Percentiles rank a stretch among this genome's conserved stretches.
These are phyloP conservation scores for Phalloptychus januarius DNA, from an alignment of 2,797 vertebrate genomes.

Conservation along the genomic window DNA sequence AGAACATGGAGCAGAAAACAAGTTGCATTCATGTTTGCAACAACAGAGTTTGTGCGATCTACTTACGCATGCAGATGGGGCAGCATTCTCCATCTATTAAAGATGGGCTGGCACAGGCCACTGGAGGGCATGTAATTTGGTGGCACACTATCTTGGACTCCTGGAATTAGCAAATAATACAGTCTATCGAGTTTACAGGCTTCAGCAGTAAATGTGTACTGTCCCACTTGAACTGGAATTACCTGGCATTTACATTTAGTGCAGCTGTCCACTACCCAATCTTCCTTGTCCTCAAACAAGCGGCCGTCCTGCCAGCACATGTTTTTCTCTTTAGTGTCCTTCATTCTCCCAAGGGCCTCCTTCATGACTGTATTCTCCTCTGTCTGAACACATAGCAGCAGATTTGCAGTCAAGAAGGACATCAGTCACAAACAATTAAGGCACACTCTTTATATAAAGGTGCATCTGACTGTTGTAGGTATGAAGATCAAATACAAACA, in stretches of 20 bases:
- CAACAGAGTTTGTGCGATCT: constrained; percentile 32
- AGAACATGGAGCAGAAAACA: constrained; percentile 3
- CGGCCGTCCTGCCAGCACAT: constrained; percentile 98
- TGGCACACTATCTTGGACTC: constrained; percentile 95
- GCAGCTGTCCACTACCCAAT: constrained; percentile 98
- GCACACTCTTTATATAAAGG: constrained; percentile 15
- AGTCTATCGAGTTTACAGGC: constrained; percentile 24
- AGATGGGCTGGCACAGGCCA: constrained; percentile 89
- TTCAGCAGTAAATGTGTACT: constrained; percentile 14
- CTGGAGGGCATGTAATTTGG: constrained; percentile 92
- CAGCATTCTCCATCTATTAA: constrained; percentile 95
- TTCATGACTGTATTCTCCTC: constrained; percentile 94
- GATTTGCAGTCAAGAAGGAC: constrained; percentile 34
- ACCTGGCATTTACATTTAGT: constrained; percentile 97
- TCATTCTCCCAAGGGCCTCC: constrained; percentile 90
- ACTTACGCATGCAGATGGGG: constrained; percentile 92
- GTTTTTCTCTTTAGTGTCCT: constrained; percentile 87
- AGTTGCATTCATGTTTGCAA: constrained; percentile 19
- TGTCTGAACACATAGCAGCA: constrained; percentile 80
- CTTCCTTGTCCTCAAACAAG: constrained; percentile 92
- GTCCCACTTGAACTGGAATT: constrained; percentile 30
- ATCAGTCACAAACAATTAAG: constrained; percentile 45
- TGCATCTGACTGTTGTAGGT: background rate
- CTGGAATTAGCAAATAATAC: constrained; percentile 69
- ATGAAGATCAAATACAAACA: constrained; percentile 36